Base-by-base conservation (phyloP, 92 coral and sea anemone genomes). In the Palythoa caribaeorum region DNA sequence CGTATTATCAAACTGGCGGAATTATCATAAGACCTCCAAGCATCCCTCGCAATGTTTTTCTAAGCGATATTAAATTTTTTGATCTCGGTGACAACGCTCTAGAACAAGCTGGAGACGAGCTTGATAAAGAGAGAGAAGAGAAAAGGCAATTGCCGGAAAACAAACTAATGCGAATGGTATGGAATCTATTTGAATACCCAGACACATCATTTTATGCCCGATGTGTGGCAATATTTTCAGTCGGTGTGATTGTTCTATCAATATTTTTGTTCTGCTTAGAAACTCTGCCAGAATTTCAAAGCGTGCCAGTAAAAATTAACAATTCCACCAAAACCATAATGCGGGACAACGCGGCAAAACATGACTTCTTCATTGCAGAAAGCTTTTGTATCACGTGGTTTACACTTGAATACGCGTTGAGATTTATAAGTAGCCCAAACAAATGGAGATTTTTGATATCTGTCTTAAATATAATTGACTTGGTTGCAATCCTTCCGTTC, bases 1-100 rank as follows among this genome's bases (percentile, higher is more conserved):
- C 99, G 4, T 97, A 92, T 88, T 97, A 97, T 66, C 99, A 97
- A 93, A 97, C 98, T 9, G 90, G 92, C 39, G 99, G 99, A 13
- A 93, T 97, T 19, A 86, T 97, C 1, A 97, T 97, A 16, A 93
- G 98, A 40, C 99, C 99, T 3, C 94, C 96, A 16, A 90, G 83
- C 77, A 94, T 97, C 70, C 99, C 99, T 39, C 89, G 96, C 40
- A 94, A 95, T 83, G 98, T 97, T 5, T 97, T 97, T 89, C 90
- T 97, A 4, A 92, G 94, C 70, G 98, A 97, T 72, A 76, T 97
- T 38, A 94, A 93, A 74, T 97, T 92, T 81, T 97, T 97, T 88
- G 96, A 97, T 87, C 94, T 97, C 51, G 99, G 99, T 16, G 96
- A 94, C 51, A 89, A 95, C 73, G 98, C 99, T 44, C 79, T 97